These are phyloP conservation scores for Drosophila differens DNA, from an alignment of 2,888 invertebrate species.

Conservation along the genomic window DNA sequence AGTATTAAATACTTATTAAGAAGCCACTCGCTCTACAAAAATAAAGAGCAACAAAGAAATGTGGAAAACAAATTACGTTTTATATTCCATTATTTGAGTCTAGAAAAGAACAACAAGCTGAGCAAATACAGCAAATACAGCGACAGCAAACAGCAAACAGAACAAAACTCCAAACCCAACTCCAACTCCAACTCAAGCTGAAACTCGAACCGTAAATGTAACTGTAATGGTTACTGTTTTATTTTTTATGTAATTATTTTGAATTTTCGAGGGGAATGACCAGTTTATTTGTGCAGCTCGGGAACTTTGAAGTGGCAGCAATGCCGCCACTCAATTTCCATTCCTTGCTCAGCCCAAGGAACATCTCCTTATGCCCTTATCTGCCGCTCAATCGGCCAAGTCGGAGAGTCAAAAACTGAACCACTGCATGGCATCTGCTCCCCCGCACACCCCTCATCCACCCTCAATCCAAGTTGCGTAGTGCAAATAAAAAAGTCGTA, in stretches of 20 bases:
- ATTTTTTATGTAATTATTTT: slow-evolving; percentile 65
- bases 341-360: neutral
- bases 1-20: slow-evolving; percentile 8
- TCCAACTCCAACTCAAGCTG: slow-evolving; percentile 1
- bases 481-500: slow-evolving; percentile 72
- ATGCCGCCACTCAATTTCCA: slow-evolving; percentile 28
- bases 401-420: slow-evolving; percentile 33
- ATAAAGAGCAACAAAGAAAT: slow-evolving; percentile 1
- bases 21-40: slow-evolving; percentile 6
- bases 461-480: slow-evolving; percentile 36
- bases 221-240: slow-evolving; percentile 32
- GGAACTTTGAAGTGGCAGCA: slow-evolving; percentile 62
- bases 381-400: slow-evolving; percentile 56
- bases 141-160: slow-evolving; percentile 20
- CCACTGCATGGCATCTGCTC: slow-evolving; percentile 45
- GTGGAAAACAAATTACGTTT: slow-evolving; percentile 14
- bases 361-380: slow-evolving; percentile 30
- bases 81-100: slow-evolving; percentile 19
- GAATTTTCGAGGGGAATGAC: slow-evolving; percentile 52
- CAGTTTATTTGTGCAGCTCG: slow-evolving; percentile 39
- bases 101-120: slow-evolving; percentile 7
- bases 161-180: slow-evolving; percentile 1
- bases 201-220: slow-evolving; percentile 12
- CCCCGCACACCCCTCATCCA: neutral
- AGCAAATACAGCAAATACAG: slow-evolving; percentile 15